A percentile compares a stretch with the other conserved stretches of the same genome.
Evolutionary conservation across 2,888 invertebrate genomes (phyloP).

Genomic region (Caenorhabditis sp.): DNA sequence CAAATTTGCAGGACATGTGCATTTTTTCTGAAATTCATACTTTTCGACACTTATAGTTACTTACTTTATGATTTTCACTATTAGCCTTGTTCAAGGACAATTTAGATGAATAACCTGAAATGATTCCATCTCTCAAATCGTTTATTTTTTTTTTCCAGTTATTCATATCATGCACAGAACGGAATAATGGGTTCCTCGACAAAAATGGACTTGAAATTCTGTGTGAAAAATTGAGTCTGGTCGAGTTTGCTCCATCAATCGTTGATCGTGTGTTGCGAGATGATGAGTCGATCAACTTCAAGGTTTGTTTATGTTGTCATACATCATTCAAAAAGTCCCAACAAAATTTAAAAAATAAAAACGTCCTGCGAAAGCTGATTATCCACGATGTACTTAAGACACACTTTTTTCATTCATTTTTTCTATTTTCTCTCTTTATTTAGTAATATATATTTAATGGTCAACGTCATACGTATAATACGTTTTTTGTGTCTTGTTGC

Average conservation of each 20-base stretch:
- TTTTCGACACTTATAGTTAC: too few relatives aligned
- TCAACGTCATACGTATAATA: too few relatives aligned
- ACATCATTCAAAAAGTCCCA: too few relatives aligned
- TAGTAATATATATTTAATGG: neutral
- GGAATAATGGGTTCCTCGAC: conserved; percentile 42
- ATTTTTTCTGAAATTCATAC: too few relatives aligned
- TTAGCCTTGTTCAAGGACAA: too few relatives aligned
- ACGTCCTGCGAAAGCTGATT: neutral
- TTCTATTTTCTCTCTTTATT: neutral
- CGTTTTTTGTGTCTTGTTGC: too few relatives aligned
- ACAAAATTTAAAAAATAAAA: neutral
- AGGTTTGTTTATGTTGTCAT: conserved; percentile 34
- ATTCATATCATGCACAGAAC: conserved; percentile 53
- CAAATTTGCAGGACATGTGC: too few relatives aligned
- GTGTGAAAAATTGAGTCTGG: conserved; percentile 52
- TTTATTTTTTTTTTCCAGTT: too few relatives aligned
- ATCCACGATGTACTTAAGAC: neutral
- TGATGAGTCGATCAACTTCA: conserved; percentile 46
- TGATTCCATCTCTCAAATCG: too few relatives aligned
- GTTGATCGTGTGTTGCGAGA: conserved; percentile 46
- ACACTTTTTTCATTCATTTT: neutral
- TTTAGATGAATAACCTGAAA: too few relatives aligned
- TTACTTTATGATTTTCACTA: too few relatives aligned
- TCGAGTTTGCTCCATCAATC: conserved; percentile 48
- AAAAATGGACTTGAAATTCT: conserved; percentile 42